Base-by-base conservation (phyloP, 2,888 invertebrate species). In the Drosophila limbata region DNA sequence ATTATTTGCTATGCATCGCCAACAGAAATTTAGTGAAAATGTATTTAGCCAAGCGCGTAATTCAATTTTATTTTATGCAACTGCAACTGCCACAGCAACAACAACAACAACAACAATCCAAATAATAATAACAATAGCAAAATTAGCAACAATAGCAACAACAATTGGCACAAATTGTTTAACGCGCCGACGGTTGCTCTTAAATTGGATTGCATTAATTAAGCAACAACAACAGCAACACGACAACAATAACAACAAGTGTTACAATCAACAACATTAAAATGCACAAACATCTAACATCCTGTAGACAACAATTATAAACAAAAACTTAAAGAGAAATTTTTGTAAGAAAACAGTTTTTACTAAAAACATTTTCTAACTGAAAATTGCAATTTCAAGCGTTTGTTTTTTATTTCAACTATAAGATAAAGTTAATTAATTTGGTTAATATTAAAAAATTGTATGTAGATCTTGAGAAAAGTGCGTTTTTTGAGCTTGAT, bases 171-270 rank as follows among this genome's bases (percentile, higher is more conserved):
- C 84, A 78, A 86, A 71, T 73, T 76, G 69, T 74, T 77, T 68
- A 73, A 69, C 73, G 69, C 73, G 63, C 78, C 73, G 78, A 63
- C 78, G 78, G 40, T 65, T 77, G 76, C 77, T 76, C 77, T 71
- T 63, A 72, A 81, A 81, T 88, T 88, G 86, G 84, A 88, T 84
- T 88, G 89, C 83, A 79, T 89, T 86, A 86, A 88, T 84, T 88
- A 89, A 89, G 76, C 77, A 73, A 68, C 76, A 53, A 50, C 39
- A 56, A 52, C 77, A 73, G 66, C 76, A 53, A 50, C 15, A 50
- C 69, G 48, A 52, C 39, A 56, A 40, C 31, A 56, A 15, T 25
- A 56, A 25, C 35, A 21, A 21, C 21, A 35, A 50, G 50, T 50
- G 9, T 35, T 35, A 19, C 33, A 50, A 9, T n/a, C 19, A 19